Evolutionary conservation across 2,888 invertebrate species (phyloP).

Genomic region (Corbicula japonica): DNA sequence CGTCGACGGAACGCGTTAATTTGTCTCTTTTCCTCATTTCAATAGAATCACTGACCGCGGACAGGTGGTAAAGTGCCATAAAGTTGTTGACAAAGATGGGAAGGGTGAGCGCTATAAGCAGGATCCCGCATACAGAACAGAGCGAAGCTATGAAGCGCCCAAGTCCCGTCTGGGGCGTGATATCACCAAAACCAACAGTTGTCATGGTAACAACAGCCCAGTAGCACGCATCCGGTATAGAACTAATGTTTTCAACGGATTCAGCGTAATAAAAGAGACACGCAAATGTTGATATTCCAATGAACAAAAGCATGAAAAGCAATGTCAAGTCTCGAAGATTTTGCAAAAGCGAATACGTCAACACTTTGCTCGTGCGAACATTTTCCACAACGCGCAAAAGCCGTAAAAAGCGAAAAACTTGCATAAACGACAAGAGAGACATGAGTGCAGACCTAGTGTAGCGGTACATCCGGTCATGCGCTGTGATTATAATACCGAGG

Average conservation of each 20-base stretch:
- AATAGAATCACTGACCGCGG: slow-evolving; percentile 41
- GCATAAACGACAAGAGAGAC: slow-evolving; percentile 44
- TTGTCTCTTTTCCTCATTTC: slow-evolving; percentile 26
- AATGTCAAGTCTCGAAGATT: slow-evolving; percentile 54
- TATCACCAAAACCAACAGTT: slow-evolving; percentile 83
- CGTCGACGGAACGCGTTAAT: too few relatives aligned
- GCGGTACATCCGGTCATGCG: slow-evolving; percentile 31
- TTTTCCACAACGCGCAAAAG: slow-evolving; percentile 54
- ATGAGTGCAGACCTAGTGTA: slow-evolving; percentile 43
- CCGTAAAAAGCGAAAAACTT: slow-evolving; percentile 57
- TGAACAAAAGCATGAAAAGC: slow-evolving; percentile 45
- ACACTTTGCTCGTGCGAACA: slow-evolving; percentile 56
- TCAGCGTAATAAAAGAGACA: slow-evolving; percentile 65
- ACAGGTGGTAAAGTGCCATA: slow-evolving; percentile 57
- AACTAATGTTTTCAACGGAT: slow-evolving; percentile 66
- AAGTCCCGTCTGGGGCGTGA: slow-evolving; percentile 70
- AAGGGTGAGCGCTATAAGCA: slow-evolving; percentile 78
- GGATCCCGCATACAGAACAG: slow-evolving; percentile 75
- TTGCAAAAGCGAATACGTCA: slow-evolving; percentile 49
- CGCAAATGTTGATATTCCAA: slow-evolving; percentile 58
- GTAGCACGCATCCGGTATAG: slow-evolving; percentile 80
- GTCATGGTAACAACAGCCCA: slow-evolving; percentile 83
- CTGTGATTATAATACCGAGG: slow-evolving; percentile 15
- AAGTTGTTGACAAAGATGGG: slow-evolving; percentile 83
- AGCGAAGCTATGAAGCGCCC: slow-evolving; percentile 78